Percentiles rank a stretch among this genome's conserved stretches.
These are phyloP conservation scores for Caenorhabditis japonica DNA, from an alignment of 2,888 invertebrate genomes.

Conservation along the genomic window DNA sequence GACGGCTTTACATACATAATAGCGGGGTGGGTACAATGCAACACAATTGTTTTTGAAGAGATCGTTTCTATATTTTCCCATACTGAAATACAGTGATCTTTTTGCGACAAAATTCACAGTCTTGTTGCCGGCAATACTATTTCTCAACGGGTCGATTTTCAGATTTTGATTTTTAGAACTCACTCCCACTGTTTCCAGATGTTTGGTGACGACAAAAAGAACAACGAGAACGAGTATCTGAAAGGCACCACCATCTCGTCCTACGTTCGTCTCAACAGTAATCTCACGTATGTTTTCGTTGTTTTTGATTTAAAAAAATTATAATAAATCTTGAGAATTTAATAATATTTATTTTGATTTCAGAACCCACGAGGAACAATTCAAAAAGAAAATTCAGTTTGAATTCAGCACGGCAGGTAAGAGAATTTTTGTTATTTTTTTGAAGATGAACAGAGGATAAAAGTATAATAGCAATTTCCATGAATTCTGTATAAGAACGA, in stretches of 20 bases:
- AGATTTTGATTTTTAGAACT: no score
- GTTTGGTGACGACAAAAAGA: constrained; percentile 64
- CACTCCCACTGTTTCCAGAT: constrained; percentile 57
- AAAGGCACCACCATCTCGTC: constrained; percentile 70
- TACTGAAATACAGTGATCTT: constrained; percentile 30
- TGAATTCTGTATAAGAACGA: no score
- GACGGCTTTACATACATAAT: constrained; percentile 40
- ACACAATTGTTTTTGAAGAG: constrained; percentile 26
- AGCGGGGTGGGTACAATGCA: no score
- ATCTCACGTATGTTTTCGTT: constrained; percentile 58
- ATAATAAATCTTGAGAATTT: no score
- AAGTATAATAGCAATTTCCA: background rate
- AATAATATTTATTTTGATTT: constrained; percentile 11
- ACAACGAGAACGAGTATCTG: constrained; percentile 69
- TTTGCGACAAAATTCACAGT: constrained; percentile 14
- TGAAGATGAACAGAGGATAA: no score
- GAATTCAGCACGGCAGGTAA: constrained; percentile 65
- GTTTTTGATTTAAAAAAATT: no score
- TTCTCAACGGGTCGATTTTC: constrained; percentile 6
- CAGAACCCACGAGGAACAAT: constrained; percentile 73
- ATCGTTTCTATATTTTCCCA: constrained; percentile 24
- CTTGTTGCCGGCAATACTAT: constrained; percentile 25
- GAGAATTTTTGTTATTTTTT: no score
- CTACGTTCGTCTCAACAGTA: constrained; percentile 72
- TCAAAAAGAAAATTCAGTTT: constrained; percentile 65